Conservation (phyloP, 2,113 vertebrate species). For the Labeo catla region DNA sequence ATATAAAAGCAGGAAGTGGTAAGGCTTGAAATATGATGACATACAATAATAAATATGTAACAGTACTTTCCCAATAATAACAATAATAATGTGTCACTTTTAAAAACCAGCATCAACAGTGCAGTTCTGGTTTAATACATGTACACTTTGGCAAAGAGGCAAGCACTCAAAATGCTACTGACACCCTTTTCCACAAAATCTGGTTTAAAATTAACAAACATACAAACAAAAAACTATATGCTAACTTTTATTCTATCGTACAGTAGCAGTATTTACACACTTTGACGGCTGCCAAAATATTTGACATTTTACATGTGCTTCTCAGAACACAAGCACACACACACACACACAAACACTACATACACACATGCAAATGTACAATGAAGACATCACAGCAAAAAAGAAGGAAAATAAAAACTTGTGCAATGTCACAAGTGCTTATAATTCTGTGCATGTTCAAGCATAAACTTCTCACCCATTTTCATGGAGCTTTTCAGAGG, state of each 20-base stretch:
- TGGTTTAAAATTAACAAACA: neutral
- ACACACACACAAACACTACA: neutral
- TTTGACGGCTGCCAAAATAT: slow-evolving; percentile 25
- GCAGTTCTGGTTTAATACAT: slow-evolving; percentile 37
- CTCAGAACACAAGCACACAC: slow-evolving; percentile 28
- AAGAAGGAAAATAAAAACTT: neutral
- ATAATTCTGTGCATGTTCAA: neutral
- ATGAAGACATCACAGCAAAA: neutral
- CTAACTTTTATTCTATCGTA: slow-evolving; percentile 30
- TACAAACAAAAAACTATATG: neutral
- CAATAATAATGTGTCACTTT: slow-evolving; percentile 8
- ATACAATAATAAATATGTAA: slow-evolving; percentile 38
- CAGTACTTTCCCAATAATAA: slow-evolving; percentile 40
- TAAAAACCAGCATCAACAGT: slow-evolving; percentile 35
- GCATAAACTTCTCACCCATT: neutral
- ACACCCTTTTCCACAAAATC: neutral
- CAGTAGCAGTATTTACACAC: slow-evolving; percentile 48
- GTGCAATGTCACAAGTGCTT: neutral
- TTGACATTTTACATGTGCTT: slow-evolving; percentile 33
- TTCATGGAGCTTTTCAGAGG: neutral
- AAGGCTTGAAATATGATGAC: slow-evolving; percentile 28
- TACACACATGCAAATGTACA: neutral
- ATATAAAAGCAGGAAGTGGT: slow-evolving; percentile 22
- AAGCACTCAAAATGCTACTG: neutral
- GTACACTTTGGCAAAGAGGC: slow-evolving; percentile 50